These are phyloP conservation scores for Calameuta pallipes DNA, from an alignment of 2,888 invertebrate genomes.

Conservation along the genomic window DNA sequence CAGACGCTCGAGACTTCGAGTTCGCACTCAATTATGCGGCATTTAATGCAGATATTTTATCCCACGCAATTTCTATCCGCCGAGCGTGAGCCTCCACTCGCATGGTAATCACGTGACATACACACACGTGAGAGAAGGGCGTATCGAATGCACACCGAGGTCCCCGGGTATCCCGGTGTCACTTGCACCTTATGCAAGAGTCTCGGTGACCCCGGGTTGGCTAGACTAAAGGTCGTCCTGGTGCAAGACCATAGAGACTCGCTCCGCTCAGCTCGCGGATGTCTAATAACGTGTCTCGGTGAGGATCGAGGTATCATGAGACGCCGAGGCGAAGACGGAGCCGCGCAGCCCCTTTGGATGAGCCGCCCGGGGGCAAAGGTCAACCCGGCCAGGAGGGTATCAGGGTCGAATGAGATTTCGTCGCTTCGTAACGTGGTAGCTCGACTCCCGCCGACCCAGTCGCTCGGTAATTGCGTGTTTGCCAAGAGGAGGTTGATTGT, in stretches of 20 bases:
- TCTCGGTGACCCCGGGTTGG: constrained; percentile 11
- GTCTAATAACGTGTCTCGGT: no score
- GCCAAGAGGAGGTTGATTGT: constrained; percentile 36
- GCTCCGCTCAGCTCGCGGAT: no score
- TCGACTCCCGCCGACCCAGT: constrained; percentile 31
- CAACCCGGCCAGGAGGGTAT: neutral
- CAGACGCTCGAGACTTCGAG: no score
- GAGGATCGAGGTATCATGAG: no score
- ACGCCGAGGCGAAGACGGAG: no score
- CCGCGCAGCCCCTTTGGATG: no score
- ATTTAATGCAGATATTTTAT: constrained; percentile 41
- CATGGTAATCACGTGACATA: constrained; percentile 45
- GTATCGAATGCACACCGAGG: constrained; percentile 24
- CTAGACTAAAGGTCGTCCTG: constrained; percentile 36
- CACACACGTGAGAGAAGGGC: constrained; percentile 31
- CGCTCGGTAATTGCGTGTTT: constrained; percentile 51
- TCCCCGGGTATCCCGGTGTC: constrained; percentile 29
- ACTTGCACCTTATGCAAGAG: constrained; percentile 41
- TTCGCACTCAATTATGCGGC: constrained; percentile 41
- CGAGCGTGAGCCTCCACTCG: constrained; percentile 32
- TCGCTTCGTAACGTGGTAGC: constrained; percentile 45
- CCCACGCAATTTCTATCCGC: constrained; percentile 39
- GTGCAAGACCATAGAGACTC: no score
- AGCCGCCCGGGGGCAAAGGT: no score
- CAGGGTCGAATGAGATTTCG: constrained; percentile 32